Percentiles rank a stretch among this genome's conserved stretches.
These are phyloP conservation scores for Pachyrhynchus sulphureomaculatus DNA, from an alignment of 1,140 invertebrate species.

Conservation along the genomic window DNA sequence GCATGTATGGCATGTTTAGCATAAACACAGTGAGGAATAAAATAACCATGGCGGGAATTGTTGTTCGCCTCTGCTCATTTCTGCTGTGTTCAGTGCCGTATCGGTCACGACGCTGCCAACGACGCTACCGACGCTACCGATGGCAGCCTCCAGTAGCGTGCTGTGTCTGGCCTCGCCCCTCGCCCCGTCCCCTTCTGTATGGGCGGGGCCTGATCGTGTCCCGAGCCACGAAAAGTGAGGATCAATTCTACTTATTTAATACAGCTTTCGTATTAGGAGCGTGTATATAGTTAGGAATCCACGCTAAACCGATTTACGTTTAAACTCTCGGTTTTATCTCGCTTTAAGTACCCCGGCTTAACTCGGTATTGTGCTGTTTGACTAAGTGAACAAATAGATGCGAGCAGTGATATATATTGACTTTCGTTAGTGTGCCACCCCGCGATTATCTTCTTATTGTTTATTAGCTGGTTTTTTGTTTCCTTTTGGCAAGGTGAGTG, in stretches of 20 bases:
- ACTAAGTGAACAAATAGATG: conserved; percentile 54
- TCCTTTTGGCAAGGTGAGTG: conserved; percentile 24
- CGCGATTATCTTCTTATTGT: conserved; percentile 37
- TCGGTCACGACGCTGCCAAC: neutral
- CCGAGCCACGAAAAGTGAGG: conserved; percentile 52
- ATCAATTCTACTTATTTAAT: conserved; percentile 55
- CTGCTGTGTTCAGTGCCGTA: neutral
- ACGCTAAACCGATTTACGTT: conserved; percentile 54
- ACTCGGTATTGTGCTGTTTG: conserved; percentile 51
- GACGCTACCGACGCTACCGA: conserved; percentile 12
- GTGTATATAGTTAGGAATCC: conserved; percentile 55
- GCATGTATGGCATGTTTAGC: too few species aligned
- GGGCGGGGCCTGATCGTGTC: conserved; percentile 43
- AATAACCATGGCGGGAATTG: too few species aligned
- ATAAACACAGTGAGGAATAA: too few species aligned
- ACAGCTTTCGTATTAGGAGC: conserved; percentile 54
- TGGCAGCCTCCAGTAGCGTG: conserved; percentile 18
- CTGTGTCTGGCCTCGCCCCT: conserved; percentile 19
- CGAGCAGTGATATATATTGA: conserved; percentile 51
- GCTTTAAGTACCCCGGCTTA: conserved; percentile 52
- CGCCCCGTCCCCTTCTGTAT: conserved; percentile 30
- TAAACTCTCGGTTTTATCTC: conserved; percentile 53
- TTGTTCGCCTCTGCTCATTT: conserved; percentile 1
- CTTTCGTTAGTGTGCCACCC: conserved; percentile 43
- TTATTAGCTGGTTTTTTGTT: conserved; percentile 28